Evolutionary conservation across 2,113 vertebrate genomes (phyloP).

Genomic region (Ictidomys tridecemlineatus): DNA sequence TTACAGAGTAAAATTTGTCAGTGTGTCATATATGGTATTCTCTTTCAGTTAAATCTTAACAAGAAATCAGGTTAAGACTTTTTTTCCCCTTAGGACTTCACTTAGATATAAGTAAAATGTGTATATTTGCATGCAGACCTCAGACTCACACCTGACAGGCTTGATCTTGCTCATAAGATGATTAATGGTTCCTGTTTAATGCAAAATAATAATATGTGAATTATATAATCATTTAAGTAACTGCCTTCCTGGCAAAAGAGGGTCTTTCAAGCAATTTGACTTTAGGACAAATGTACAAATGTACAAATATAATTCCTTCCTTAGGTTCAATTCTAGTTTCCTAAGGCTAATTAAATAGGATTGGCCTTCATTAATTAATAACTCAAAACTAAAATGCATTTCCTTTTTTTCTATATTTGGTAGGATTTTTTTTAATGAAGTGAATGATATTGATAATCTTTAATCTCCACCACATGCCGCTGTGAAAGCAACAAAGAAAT

Average conservation of each 20-base stretch:
- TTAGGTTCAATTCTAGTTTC: slow-evolving; percentile 59
- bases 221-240: slow-evolving; percentile 51
- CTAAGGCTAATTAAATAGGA: not conserved
- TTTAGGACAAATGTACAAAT: slow-evolving; percentile 11
- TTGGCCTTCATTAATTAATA: slow-evolving; percentile 19
- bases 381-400: slow-evolving; percentile 7
- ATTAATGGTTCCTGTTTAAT: slow-evolving; percentile 33
- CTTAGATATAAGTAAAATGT: slow-evolving; percentile 53
- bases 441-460: slow-evolving; percentile 20
- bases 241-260: not conserved
- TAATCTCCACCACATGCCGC: not conserved
- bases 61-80: slow-evolving; percentile 39
- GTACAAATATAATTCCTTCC: not conserved
- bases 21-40: not conserved
- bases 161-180: slow-evolving; percentile 48
- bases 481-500: slow-evolving; percentile 37
- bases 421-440: not conserved
- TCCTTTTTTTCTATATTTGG: not conserved
- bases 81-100: not conserved
- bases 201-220: not conserved
- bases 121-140: not conserved
- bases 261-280: slow-evolving; percentile 26
- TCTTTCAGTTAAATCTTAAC: slow-evolving; percentile 25
- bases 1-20: not conserved
- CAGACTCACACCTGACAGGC: not conserved